Percentiles rank a stretch among this genome's conserved stretches.
Evolutionary conservation across 1,140 invertebrate species (phyloP).

Genomic region (Dreissena rostriformis): DNA sequence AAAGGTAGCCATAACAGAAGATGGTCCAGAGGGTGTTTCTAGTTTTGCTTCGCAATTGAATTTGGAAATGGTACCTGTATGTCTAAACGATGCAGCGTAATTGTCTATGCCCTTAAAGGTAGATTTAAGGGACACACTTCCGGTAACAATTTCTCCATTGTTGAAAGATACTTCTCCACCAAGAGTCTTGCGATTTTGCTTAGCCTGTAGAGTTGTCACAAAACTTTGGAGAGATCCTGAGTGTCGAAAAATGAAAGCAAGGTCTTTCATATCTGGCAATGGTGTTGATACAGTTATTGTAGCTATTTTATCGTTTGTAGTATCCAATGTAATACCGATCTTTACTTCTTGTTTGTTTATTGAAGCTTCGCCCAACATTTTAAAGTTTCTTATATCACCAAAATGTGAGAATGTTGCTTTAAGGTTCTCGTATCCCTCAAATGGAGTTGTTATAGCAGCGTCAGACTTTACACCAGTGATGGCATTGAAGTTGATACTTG

Average conservation of each 20-base stretch:
- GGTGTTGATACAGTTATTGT: neutral
- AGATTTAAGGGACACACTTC: slow-evolving; percentile 27
- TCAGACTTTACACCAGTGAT: slow-evolving; percentile 23
- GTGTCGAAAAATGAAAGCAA: neutral
- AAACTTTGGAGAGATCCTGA: slow-evolving; percentile 16
- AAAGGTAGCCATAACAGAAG: neutral
- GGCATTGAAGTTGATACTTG: slow-evolving; percentile 13
- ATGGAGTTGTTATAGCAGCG: slow-evolving; percentile 18
- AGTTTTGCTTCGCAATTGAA: slow-evolving; percentile 17
- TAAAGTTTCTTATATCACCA: slow-evolving; percentile 19
- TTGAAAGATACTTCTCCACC: slow-evolving; percentile 25
- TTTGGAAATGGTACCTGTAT: slow-evolving; percentile 12
- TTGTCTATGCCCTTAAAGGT: neutral
- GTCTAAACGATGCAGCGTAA: slow-evolving; percentile 26
- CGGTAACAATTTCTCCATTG: neutral
- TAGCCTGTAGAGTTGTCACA: slow-evolving; percentile 6
- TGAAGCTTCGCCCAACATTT: slow-evolving; percentile 19
- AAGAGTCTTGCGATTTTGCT: neutral
- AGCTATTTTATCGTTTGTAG: slow-evolving; percentile 5
- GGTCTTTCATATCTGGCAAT: neutral
- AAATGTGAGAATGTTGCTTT: neutral
- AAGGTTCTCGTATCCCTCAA: neutral
- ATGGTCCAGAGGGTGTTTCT: neutral
- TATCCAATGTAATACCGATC: slow-evolving; percentile 18
- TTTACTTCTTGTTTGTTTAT: slow-evolving; percentile 11